A percentile compares a stretch with the other conserved stretches of the same genome.
These are phyloP conservation scores for Aphidius colemani DNA, from an alignment of 2,888 invertebrate species.

Conservation along the genomic window DNA sequence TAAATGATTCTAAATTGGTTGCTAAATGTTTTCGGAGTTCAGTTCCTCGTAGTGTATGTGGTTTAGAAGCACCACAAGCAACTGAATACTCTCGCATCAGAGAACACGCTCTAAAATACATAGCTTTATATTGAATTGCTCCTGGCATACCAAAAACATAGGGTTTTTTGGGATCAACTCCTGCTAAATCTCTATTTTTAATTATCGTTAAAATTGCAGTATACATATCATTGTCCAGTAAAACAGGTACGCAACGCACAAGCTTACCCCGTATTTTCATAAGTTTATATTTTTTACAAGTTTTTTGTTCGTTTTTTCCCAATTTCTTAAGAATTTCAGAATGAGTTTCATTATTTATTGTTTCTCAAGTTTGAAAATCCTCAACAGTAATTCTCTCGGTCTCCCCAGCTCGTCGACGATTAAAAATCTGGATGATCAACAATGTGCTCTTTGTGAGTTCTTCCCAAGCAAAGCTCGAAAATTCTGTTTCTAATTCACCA, in stretches of 20 bases:
- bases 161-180: slow-evolving; percentile 26
- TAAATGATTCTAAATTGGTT: too few species aligned
- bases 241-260: slow-evolving; percentile 25
- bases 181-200: slow-evolving; percentile 12
- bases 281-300: slow-evolving; percentile 18
- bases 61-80: slow-evolving; percentile 30
- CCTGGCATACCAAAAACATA: slow-evolving; percentile 29
- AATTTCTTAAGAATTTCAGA: slow-evolving; percentile 23
- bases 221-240: slow-evolving; percentile 23
- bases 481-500: background rate
- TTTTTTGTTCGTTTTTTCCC: slow-evolving; percentile 13
- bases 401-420: slow-evolving; percentile 26
- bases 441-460: slow-evolving; percentile 11
- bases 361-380: slow-evolving; percentile 13
- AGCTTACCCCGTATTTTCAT: slow-evolving; percentile 31
- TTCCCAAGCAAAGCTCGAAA: slow-evolving; percentile 14
- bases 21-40: slow-evolving; percentile 36
- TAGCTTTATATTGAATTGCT: slow-evolving; percentile 16
- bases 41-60: slow-evolving; percentile 33
- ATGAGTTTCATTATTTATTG: slow-evolving; percentile 9
- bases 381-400: slow-evolving; percentile 16
- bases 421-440: slow-evolving; percentile 18
- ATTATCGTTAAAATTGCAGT: slow-evolving; percentile 18
- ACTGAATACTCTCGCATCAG: slow-evolving; percentile 28
- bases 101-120: slow-evolving; percentile 30